Conservation (phyloP, 2,797 vertebrate genomes). For the Clarias laeviceps region DNA sequence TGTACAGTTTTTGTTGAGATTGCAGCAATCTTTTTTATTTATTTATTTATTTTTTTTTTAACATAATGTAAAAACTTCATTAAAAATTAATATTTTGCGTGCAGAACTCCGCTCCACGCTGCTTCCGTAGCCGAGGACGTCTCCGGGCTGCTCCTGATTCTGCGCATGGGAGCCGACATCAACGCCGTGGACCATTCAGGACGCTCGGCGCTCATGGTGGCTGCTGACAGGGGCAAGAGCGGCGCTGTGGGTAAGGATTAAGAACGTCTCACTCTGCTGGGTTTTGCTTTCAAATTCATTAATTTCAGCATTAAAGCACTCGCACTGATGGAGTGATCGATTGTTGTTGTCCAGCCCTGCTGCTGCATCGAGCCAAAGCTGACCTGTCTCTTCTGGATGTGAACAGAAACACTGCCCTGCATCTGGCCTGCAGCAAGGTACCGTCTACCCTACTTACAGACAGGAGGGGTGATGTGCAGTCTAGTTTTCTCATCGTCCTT, state of each 20-base stretch:
- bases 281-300: background rate
- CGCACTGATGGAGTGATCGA: background rate
- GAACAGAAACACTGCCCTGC: conserved; percentile 98
- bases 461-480: no score
- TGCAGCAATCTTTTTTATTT: no score
- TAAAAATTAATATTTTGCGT: background rate
- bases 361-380: conserved; percentile 93
- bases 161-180: conserved; percentile 91
- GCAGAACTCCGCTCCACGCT: conserved; percentile 93
- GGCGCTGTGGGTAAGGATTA: conserved; percentile 53
- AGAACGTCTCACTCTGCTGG: background rate
- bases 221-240: conserved; percentile 85
- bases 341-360: conserved; percentile 74
- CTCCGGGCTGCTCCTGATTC: conserved; percentile 91
- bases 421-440: conserved; percentile 99
- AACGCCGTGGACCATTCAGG: conserved; percentile 87
- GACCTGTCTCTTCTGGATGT: conserved; percentile 94
- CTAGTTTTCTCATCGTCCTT: background rate
- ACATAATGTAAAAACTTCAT: no score
- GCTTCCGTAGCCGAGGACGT: conserved; percentile 94
- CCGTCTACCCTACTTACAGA: background rate
- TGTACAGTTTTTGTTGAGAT: no score
- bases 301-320: background rate
- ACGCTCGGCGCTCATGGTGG: conserved; percentile 93
- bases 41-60: no score